Conservation (phyloP, 2,888 invertebrate species). For the Luperina nickerlii region DNA sequence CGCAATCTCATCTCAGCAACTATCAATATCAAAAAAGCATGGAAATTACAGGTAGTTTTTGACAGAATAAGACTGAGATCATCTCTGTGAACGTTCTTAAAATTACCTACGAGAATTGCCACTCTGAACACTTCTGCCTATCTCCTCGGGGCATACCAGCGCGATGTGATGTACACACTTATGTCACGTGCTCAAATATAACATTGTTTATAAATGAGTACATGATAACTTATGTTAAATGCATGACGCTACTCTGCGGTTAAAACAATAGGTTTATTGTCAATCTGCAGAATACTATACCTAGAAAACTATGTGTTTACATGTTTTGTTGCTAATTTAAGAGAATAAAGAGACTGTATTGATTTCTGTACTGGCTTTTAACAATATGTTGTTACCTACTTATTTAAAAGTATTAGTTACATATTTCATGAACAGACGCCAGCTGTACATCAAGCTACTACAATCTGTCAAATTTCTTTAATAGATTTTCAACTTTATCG, state of each 20-base stretch:
- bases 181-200: neutral
- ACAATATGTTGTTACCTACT: neutral
- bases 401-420: neutral
- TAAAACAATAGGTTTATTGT: constrained; percentile 13
- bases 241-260: constrained; percentile 24
- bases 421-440: neutral
- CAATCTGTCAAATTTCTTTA: too few relatives aligned
- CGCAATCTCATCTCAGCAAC: too few relatives aligned
- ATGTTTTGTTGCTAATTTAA: constrained; percentile 29
- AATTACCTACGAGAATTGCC: too few relatives aligned
- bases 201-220: constrained; percentile 22
- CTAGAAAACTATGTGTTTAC: neutral
- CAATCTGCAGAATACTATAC: neutral
- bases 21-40: too few relatives aligned
- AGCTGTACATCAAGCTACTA: too few relatives aligned
- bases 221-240: constrained; percentile 50
- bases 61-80: too few relatives aligned
- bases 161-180: neutral
- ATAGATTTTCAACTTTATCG: too few relatives aligned
- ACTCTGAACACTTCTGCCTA: too few relatives aligned
- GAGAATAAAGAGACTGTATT: constrained; percentile 8
- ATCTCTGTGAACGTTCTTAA: too few relatives aligned
- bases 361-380: neutral
- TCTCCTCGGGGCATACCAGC: neutral
- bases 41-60: too few relatives aligned